A percentile compares a stretch with the other conserved stretches of the same genome.
phyloP scores from a whole-genome alignment of 2,113 vertebrate species.

The Prochilodus magdalenae region DNA sequence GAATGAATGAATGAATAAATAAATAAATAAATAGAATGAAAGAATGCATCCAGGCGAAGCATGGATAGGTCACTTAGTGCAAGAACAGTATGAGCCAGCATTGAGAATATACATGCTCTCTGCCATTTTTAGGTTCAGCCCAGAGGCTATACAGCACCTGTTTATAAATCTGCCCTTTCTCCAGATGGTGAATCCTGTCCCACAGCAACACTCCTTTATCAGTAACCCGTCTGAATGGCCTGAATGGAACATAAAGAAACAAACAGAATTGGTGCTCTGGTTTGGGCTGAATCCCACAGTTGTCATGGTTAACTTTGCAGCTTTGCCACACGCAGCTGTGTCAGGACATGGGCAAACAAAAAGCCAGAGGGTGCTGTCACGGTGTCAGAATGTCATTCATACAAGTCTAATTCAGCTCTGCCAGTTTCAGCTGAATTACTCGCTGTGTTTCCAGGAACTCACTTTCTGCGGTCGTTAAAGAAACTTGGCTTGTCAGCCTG shows the following conservation, averaged over 20 bases:
- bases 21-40: too few species aligned
- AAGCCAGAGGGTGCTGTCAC: not conserved
- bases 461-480: constrained; percentile 97
- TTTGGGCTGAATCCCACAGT: not conserved
- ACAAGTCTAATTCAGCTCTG: not conserved
- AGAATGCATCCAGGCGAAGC: not conserved
- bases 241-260: constrained; percentile 61
- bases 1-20: too few species aligned
- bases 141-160: constrained; percentile 79
- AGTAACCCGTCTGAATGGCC: constrained; percentile 94
- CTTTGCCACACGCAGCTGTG: not conserved
- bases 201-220: constrained; percentile 92
- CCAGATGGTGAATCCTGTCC: constrained; percentile 94
- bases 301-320: not conserved
- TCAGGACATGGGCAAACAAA: not conserved
- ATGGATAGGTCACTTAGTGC: not conserved
- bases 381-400: constrained; percentile 1
- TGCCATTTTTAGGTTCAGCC: constrained; percentile 14
- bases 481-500: constrained; percentile 97
- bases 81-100: not conserved
- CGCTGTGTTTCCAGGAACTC: constrained; percentile 57
- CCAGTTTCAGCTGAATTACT: constrained; percentile 2
- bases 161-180: constrained; percentile 98
- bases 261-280: constrained; percentile 9
- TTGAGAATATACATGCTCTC: not conserved